These are phyloP conservation scores for Palythoa caribaeorum DNA, from an alignment of 92 coral and sea anemone species.

Conservation along the genomic window DNA sequence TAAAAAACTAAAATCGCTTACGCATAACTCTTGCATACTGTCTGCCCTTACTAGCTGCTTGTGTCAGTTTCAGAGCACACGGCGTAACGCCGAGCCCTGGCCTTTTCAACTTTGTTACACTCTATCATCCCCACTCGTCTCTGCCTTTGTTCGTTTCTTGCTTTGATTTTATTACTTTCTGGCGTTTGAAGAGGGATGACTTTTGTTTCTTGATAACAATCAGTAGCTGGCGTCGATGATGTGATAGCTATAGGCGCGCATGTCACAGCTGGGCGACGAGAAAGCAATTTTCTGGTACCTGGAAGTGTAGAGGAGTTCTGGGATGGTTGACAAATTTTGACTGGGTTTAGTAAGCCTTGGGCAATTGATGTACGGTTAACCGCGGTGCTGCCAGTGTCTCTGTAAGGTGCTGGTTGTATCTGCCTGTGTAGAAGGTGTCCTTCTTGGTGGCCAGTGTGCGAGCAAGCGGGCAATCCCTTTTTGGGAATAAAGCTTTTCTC, in stretches of 20 bases:
- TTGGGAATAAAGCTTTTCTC: too few species aligned
- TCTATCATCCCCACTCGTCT: background rate
- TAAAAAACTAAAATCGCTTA: background rate
- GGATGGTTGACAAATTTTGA: background rate
- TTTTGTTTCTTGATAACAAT: background rate
- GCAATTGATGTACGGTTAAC: background rate
- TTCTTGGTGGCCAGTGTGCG: background rate
- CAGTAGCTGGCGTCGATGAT: background rate
- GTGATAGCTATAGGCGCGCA: background rate
- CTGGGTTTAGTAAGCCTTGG: background rate
- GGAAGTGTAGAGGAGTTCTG: background rate
- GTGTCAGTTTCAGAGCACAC: background rate
- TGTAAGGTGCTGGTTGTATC: background rate
- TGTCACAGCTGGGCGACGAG: background rate
- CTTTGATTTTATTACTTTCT: background rate
- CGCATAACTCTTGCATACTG: background rate
- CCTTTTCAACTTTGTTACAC: too few species aligned
- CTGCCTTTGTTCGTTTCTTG: background rate
- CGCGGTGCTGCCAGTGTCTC: background rate
- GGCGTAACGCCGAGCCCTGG: background rate
- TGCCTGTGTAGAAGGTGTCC: background rate
- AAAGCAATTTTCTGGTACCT: background rate
- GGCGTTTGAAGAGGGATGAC: background rate
- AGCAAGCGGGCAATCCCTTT: background rate
- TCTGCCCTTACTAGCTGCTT: background rate